These are phyloP conservation scores for Anastatus disparis DNA, from an alignment of 1,140 invertebrate genomes.

Conservation along the genomic window DNA sequence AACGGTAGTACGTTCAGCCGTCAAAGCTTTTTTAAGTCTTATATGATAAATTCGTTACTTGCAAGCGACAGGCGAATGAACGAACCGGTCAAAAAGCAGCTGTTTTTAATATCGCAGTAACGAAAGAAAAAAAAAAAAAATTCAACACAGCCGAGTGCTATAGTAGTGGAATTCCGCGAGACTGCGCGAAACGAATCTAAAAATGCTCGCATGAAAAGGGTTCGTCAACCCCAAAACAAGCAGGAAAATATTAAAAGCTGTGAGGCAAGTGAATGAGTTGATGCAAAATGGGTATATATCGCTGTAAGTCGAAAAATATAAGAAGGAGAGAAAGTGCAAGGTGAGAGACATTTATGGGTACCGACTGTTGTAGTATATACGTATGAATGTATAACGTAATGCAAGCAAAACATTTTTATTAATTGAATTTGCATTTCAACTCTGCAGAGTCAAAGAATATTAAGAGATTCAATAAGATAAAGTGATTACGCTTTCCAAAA, in stretches of 20 bases:
- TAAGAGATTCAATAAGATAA: conserved; percentile 20
- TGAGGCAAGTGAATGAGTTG: neutral
- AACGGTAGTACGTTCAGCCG: no score
- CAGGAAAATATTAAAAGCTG: neutral
- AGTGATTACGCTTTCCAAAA: neutral
- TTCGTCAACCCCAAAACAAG: neutral
- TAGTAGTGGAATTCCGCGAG: neutral
- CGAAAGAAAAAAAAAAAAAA: neutral
- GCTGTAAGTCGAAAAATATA: neutral
- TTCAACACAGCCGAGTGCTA: no score
- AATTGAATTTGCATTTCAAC: conserved; percentile 22
- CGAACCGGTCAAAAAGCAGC: neutral
- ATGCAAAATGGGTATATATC: conserved; percentile 20
- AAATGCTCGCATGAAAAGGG: conserved; percentile 16
- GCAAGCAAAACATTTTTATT: neutral
- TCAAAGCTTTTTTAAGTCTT: neutral
- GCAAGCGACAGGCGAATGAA: neutral
- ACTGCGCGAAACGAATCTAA: conserved; percentile 8
- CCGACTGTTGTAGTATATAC: neutral
- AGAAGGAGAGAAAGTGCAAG: conserved; percentile 2
- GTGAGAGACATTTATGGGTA: conserved; percentile 9
- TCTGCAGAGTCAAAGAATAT: conserved; percentile 20
- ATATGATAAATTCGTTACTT: conserved; percentile 2
- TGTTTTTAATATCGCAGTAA: neutral
- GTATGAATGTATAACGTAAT: neutral